Conservation (phyloP, 2,113 vertebrate genomes). For the Rhinopomastus cyanomelas region DNA sequence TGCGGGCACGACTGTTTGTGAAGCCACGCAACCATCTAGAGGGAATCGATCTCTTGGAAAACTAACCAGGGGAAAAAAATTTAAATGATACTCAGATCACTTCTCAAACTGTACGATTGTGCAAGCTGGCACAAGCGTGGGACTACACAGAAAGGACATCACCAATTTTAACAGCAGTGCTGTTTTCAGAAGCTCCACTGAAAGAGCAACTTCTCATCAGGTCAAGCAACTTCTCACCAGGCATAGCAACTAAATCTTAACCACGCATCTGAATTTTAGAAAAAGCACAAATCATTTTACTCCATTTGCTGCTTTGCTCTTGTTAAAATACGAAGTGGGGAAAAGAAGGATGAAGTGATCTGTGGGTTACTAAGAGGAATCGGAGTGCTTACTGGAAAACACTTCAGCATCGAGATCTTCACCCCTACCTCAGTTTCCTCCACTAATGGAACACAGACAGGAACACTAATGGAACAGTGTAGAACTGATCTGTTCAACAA, state of each 20-base stretch:
- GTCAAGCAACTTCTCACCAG: neutral
- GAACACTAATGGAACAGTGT: neutral
- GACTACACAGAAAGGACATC: neutral
- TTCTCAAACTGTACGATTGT: neutral
- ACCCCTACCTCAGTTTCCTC: conserved; percentile 24
- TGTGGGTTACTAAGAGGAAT: neutral
- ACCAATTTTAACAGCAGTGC: neutral
- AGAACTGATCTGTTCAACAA: neutral
- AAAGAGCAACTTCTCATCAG: neutral
- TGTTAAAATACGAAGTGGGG: neutral
- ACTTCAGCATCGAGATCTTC: neutral
- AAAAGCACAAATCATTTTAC: neutral
- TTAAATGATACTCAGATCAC: neutral
- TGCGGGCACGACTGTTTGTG: conserved; percentile 44
- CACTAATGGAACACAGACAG: neutral
- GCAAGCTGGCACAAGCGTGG: neutral
- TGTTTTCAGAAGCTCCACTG: neutral
- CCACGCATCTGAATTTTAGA: neutral
- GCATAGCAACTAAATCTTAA: neutral
- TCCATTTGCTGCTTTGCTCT: neutral
- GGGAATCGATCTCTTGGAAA: neutral
- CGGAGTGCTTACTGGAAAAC: neutral
- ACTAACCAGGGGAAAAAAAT: neutral
- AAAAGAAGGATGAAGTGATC: neutral
- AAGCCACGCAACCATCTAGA: neutral